Evolutionary conservation across 2,888 invertebrate genomes (phyloP).

Genomic region (Nephrotoma guestfalica): DNA sequence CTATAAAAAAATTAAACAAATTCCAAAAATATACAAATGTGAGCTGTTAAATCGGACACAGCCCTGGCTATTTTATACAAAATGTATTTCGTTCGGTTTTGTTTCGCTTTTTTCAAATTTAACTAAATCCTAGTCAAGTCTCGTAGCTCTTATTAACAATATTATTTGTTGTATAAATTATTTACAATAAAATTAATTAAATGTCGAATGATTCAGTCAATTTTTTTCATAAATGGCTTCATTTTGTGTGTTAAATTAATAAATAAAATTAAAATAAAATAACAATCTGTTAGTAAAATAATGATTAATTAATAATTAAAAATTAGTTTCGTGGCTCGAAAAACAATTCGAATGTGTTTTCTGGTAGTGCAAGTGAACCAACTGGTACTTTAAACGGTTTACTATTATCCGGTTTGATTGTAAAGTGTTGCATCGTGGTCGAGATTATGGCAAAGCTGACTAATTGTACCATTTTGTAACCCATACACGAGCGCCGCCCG

Average conservation of each 20-base stretch:
- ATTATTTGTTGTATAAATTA: background rate
- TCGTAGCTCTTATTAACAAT: background rate
- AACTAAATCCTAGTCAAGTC: background rate
- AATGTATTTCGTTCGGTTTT: background rate
- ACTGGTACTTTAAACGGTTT: conserved; percentile 37
- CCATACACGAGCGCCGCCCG: conserved; percentile 51
- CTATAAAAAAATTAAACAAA: background rate
- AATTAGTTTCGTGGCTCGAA: conserved; percentile 19
- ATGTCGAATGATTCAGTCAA: background rate
- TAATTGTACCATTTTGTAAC: conserved; percentile 48
- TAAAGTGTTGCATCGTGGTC: conserved; percentile 39
- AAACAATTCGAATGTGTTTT: conserved; percentile 35
- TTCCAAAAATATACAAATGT: background rate
- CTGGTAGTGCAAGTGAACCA: conserved; percentile 40
- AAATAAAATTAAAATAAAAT: background rate
- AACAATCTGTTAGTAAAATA: background rate
- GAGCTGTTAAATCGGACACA: background rate
- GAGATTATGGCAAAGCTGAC: conserved; percentile 40
- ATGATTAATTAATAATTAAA: background rate
- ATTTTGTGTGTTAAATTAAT: background rate
- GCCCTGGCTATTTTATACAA: background rate
- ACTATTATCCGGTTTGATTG: conserved; percentile 32
- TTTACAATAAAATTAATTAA: background rate
- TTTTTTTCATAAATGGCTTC: background rate
- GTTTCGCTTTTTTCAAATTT: background rate